phyloP scores from a whole-genome alignment of 2,113 vertebrate genomes.

The Tamias sibiricus region DNA sequence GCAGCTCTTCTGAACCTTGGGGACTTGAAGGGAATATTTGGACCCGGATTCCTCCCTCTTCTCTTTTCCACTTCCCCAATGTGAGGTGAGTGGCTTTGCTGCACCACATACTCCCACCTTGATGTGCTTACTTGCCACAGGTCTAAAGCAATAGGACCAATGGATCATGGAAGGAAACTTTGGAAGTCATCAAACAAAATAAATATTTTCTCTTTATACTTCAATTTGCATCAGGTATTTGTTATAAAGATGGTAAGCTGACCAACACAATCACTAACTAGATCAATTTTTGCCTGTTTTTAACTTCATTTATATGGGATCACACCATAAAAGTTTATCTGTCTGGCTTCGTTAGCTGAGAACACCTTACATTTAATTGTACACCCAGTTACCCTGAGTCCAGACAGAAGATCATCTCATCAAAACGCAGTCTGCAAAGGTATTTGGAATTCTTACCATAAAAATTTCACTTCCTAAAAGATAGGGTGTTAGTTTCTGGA shows the following conservation, averaged over 20 bases:
- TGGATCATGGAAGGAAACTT: neutral
- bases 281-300: neutral
- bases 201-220: neutral
- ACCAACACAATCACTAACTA: neutral
- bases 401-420: neutral
- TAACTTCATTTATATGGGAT: neutral
- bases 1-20: neutral
- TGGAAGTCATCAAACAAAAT: neutral
- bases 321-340: neutral
- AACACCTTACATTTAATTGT: neutral
- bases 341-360: neutral
- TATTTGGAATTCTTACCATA: neutral
- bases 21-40: neutral
- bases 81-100: neutral
- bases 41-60: neutral
- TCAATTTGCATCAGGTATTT: neutral
- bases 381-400: neutral
- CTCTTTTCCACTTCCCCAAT: neutral
- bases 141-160: neutral
- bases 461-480: neutral
- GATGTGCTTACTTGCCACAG: neutral
- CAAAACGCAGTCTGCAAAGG: neutral
- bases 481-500: neutral
- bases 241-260: neutral
- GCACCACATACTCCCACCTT: rapidly evolving